Base-by-base conservation (phyloP, 2,113 vertebrate species). In the Muntiacus reevesi region DNA sequence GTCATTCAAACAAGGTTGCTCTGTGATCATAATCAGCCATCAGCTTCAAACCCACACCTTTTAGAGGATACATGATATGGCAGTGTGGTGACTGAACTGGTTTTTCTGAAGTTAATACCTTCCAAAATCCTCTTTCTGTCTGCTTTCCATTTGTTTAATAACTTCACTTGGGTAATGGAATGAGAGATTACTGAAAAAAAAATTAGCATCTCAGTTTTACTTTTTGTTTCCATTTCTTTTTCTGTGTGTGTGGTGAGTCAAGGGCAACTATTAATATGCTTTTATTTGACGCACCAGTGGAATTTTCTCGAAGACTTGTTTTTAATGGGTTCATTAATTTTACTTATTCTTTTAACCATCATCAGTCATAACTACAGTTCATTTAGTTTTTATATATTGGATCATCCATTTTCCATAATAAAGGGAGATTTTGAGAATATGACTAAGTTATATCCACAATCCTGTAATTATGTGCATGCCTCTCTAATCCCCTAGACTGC, bases 271-370 rank as follows among this genome's bases (percentile, higher is more conserved):
- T 92, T 91, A 96, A 36, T 27, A n/a, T 36, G 45, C 3, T 97
- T 95, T 96, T 50, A 87, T 90, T 94, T 87, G 90, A 71, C 55
- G 5, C 17, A 81, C 7, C 8, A 43, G 28, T 95, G 78, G 67
- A 94, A 83, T 87, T 97, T 97, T 96, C 81, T 96, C 6, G 57
- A 52, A 94, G 92, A 74, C 7, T 81, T 89, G 25, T 43, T 57
- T 94, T 81, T 92, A 91, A 83, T 47, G 74, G 64, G 9, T 16
- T 97, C 60, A 36, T 97, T 97, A 88, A 89, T 91, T 98, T 97
- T 81, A 64, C 47, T 91, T 79, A 84, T 90, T 60, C 25, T 16
- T 96, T 94, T 86, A 91, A 47, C 21, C 14, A 30, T 47, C 59
- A 86, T 57, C 25, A 14, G 82, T 8, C n/a, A 74, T 89, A 87